A percentile compares a stretch with the other conserved stretches of the same genome.
These are phyloP conservation scores for Hemithea aestivaria DNA, from an alignment of 2,888 invertebrate species.

Conservation along the genomic window DNA sequence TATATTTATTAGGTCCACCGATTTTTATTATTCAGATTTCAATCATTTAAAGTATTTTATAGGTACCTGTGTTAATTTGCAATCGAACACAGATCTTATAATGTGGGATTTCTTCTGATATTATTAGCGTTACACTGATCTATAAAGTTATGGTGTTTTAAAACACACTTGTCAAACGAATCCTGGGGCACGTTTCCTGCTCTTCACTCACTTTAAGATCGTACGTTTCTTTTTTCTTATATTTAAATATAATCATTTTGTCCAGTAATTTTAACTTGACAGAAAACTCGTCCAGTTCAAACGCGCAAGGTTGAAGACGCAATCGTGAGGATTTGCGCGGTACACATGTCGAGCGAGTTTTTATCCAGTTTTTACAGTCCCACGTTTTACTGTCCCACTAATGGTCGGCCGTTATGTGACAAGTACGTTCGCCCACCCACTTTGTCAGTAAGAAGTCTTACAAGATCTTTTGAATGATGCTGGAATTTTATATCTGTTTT, in stretches of 20 bases:
- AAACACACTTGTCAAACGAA: too few species aligned
- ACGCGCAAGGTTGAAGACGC: slow-evolving; percentile 9
- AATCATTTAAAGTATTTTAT: too few species aligned
- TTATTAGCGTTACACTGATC: too few species aligned
- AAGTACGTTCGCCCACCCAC: slow-evolving; percentile 22
- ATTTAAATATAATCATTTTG: too few species aligned
- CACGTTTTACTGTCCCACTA: slow-evolving; percentile 17
- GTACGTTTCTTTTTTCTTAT: background rate
- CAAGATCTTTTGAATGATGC: background rate
- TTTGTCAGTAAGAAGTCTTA: slow-evolving; percentile 24
- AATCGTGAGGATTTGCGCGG: slow-evolving; percentile 14
- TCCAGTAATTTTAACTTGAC: background rate
- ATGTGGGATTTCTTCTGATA: too few species aligned
- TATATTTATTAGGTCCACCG: too few species aligned
- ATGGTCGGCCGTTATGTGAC: slow-evolving; percentile 23
- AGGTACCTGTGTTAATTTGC: too few species aligned
- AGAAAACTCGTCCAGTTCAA: slow-evolving; percentile 5
- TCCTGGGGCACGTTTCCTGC: too few species aligned
- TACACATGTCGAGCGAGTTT: slow-evolving; percentile 21
- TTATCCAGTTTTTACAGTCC: background rate
- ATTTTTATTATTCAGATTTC: too few species aligned
- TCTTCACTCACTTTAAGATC: background rate
- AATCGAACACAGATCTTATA: too few species aligned
- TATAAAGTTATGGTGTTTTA: too few species aligned
- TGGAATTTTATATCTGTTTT: too few species aligned